Conservation (phyloP, 2,113 vertebrate genomes). For the Nesoenas mayeri region DNA sequence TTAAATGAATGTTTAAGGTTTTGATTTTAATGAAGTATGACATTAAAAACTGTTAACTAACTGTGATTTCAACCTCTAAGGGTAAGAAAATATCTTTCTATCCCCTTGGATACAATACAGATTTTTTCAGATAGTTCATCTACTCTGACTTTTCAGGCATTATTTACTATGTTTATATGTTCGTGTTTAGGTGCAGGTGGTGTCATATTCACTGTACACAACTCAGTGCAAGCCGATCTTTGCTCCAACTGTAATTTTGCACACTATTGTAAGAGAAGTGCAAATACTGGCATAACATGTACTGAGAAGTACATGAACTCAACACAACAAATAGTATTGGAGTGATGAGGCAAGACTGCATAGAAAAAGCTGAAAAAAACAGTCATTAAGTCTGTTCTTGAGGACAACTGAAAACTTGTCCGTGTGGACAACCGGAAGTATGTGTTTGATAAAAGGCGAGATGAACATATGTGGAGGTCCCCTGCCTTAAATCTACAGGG, state of each 20-base stretch:
- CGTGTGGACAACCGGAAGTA: neutral
- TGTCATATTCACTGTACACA: neutral
- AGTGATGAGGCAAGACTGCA: neutral
- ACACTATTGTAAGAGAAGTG: neutral
- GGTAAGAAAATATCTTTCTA: neutral
- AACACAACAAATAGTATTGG: neutral
- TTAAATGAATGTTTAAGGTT: neutral
- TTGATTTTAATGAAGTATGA: neutral
- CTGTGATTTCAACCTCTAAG: neutral
- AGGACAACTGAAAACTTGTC: neutral
- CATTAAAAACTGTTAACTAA: neutral
- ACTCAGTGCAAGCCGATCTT: neutral
- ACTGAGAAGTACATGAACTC: neutral
- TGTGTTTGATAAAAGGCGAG: neutral
- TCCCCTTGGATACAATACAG: neutral
- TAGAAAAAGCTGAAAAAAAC: neutral
- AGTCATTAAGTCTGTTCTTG: neutral
- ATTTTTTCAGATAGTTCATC: neutral
- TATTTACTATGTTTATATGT: neutral
- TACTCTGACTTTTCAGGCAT: neutral
- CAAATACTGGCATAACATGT: neutral
- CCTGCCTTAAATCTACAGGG: neutral
- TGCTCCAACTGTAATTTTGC: neutral
- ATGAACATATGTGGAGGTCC: fast-evolving
- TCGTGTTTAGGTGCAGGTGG: neutral